Evolutionary conservation across 2,888 invertebrate species (phyloP).

Genomic region (Deladenus siricidicola): DNA sequence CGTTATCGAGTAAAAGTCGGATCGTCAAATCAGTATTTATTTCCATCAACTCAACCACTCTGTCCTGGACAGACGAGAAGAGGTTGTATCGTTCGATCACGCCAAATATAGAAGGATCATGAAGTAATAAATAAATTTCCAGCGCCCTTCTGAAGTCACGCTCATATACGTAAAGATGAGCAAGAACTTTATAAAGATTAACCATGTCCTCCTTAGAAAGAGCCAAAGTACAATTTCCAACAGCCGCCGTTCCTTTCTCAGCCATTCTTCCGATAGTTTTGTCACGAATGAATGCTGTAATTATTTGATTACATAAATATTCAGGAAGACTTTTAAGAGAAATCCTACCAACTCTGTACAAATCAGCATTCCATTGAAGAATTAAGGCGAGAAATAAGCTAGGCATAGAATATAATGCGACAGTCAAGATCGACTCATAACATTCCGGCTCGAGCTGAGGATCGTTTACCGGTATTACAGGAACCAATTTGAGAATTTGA

Average conservation of each 20-base stretch:
- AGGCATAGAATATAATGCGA: conserved; percentile 23
- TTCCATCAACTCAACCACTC: conserved; percentile 49
- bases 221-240: neutral
- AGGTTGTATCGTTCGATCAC: conserved; percentile 49
- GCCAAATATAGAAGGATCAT: conserved; percentile 45
- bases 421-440: conserved; percentile 36
- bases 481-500: conserved; percentile 23
- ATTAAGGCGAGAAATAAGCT: conserved; percentile 38
- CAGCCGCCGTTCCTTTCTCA: conserved; percentile 3
- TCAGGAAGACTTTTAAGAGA: too few species aligned
- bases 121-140: conserved; percentile 40
- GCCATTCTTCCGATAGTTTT: conserved; percentile 24
- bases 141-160: conserved; percentile 26
- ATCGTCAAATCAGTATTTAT: conserved; percentile 50
- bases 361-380: conserved; percentile 42
- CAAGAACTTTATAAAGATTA: conserved; percentile 34
- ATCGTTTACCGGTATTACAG: conserved; percentile 38
- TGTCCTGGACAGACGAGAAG: conserved; percentile 44
- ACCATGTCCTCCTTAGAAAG: conserved; percentile 24
- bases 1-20: conserved; percentile 46
- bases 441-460: conserved; percentile 50
- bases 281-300: conserved; percentile 32
- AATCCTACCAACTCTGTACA: conserved; percentile 44
- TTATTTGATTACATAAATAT: too few species aligned
- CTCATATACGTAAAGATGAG: conserved; percentile 41